Evolutionary conservation across 2,797 vertebrate species (phyloP).

Genomic region (Intellagama lesueurii): DNA sequence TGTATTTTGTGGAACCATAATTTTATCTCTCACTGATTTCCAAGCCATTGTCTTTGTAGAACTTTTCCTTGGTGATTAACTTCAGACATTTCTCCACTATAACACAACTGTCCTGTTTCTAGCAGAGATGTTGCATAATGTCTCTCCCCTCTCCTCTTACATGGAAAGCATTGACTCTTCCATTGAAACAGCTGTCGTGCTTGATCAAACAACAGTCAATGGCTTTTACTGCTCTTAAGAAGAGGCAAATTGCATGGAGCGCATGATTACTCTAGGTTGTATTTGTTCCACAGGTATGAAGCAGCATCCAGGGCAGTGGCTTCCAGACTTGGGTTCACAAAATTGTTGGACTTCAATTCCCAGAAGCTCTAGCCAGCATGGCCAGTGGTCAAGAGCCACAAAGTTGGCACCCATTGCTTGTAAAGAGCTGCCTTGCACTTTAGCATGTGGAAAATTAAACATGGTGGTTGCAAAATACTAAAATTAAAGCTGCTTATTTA

Average conservation of each 20-base stretch:
- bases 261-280: neutral
- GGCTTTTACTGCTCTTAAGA: neutral
- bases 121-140: neutral
- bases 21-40: neutral
- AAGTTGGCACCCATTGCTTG: neutral
- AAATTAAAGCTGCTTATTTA: neutral
- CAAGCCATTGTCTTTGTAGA: neutral
- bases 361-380: neutral
- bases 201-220: neutral
- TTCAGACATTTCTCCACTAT: neutral
- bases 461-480: neutral
- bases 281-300: neutral
- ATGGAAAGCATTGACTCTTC: neutral
- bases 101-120: slow-evolving; percentile 5
- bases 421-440: neutral
- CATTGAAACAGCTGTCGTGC: neutral
- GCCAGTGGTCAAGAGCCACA: neutral
- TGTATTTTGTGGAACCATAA: neutral
- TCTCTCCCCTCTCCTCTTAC: rapidly evolving
- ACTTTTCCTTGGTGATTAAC: neutral
- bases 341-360: neutral
- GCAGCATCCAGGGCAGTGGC: neutral
- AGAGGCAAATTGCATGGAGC: neutral
- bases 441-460: neutral
- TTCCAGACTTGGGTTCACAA: neutral